phyloP scores from a whole-genome alignment of 2,888 invertebrate species.

The Lutraria lutraria region DNA sequence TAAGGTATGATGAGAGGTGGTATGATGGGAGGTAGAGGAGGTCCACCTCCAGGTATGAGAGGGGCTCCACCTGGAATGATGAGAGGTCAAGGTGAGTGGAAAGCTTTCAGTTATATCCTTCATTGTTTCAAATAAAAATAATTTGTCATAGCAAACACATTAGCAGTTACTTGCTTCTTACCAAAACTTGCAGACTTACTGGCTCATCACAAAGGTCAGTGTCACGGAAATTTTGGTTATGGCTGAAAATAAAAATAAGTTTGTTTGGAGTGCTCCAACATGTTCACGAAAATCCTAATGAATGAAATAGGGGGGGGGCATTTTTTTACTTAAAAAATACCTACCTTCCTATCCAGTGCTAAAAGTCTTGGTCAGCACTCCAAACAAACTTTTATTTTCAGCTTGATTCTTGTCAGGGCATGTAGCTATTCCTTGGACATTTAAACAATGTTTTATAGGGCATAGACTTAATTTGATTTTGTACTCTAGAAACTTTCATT shows the following conservation, averaged over 20 bases:
- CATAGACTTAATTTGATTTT: not conserved
- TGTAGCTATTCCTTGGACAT: too few species aligned
- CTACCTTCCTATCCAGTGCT: too few species aligned
- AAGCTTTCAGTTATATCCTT: not conserved
- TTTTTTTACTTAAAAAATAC: too few species aligned
- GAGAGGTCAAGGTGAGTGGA: slow-evolving; percentile 44
- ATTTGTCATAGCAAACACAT: not conserved
- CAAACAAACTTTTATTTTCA: too few species aligned
- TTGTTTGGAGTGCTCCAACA: too few species aligned
- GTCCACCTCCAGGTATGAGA: slow-evolving; percentile 72
- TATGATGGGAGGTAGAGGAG: slow-evolving; percentile 70
- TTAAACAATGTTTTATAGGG: not conserved
- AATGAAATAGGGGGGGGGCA: too few species aligned
- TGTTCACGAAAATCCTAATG: too few species aligned
- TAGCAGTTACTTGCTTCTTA: not conserved
- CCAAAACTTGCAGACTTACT: not conserved
- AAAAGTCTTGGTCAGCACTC: too few species aligned
- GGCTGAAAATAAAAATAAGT: too few species aligned
- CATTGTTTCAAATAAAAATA: not conserved
- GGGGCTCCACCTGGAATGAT: slow-evolving; percentile 78
- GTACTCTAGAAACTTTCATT: too few species aligned
- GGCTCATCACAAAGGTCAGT: not conserved
- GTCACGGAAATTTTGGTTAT: too few species aligned
- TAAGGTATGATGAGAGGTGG: slow-evolving; percentile 73
- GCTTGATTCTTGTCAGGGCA: too few species aligned